Evolutionary conservation across 2,113 vertebrate genomes (phyloP), one percentile per base, ranked within the genome.

Genomic region (Hypocryptadius cinnamomeus): DNA sequence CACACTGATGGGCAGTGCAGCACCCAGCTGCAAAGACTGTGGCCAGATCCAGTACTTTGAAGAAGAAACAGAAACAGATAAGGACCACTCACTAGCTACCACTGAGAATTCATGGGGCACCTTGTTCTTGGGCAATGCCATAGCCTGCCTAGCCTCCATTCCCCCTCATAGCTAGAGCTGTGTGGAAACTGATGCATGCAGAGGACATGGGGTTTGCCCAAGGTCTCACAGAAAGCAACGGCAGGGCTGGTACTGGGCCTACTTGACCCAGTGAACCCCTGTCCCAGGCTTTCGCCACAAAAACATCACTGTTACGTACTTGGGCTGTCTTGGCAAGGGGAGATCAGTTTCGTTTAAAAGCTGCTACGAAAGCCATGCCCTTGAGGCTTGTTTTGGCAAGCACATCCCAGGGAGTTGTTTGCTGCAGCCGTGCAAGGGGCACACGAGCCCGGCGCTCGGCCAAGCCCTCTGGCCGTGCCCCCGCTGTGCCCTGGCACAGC

Each of bases 401-500:
- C 12, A 39, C 64, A 31, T 37, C 27, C 19, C 69, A 24, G 27
- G 72, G 72, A 77, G 23, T 2, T 65, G n/a, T 64, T 73, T 5
- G n/a, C 72, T 19, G 50, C 77, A 63, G 91, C 44, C 1, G 0
- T n/a, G 73, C 19, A 1, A 19, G n/a, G 85, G 78, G 27, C 85
- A 63, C 35, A 15, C 0, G 2, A 0, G 2, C 17, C 57, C 2
- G 1, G 47, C 0, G 0, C 79, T n/a, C 68, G 8, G 66, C 63
- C 63, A 16, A n/a, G 40, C 57, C 48, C 64, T 11, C 60, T 0
- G 0, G 48, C 68, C 1, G 0, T 27, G 35, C 23, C 63, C 18
- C 4, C 1, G 5, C 47, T 22, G 35, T 37, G 68, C 39, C 63
- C 63, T 3, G 13, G 84, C 72, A 77, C 72, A 6, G 89, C 87